These are phyloP conservation scores for Drosophila albomicans DNA, from an alignment of 1,140 invertebrate species.

Conservation along the genomic window DNA sequence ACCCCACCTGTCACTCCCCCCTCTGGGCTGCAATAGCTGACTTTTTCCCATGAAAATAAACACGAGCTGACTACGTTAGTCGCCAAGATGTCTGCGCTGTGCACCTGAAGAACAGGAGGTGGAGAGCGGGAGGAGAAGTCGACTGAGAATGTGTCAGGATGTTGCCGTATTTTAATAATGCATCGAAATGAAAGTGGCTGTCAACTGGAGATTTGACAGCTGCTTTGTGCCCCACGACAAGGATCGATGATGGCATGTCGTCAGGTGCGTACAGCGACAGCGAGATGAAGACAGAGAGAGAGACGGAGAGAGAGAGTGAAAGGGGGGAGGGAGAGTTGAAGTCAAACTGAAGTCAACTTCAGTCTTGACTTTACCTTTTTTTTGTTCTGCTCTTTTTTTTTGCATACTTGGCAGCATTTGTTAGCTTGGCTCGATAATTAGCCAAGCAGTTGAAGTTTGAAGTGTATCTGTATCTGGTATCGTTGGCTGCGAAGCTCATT, in stretches of 20 bases:
- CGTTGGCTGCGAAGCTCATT: conserved; percentile 57
- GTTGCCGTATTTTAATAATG: conserved; percentile 81
- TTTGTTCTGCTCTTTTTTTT: background rate
- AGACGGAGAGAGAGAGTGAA: background rate
- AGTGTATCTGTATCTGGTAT: conserved; percentile 16
- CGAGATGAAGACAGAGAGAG: background rate
- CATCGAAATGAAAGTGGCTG: conserved; percentile 82
- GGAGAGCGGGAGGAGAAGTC: conserved; percentile 3
- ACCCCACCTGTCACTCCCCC: background rate
- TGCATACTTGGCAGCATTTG: conserved; percentile 13
- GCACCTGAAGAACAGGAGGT: conserved; percentile 51
- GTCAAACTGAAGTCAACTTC: conserved; percentile 9
- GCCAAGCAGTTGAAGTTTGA: conserved; percentile 5
- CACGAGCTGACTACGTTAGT: conserved; percentile 71
- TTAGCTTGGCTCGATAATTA: conserved; percentile 29
- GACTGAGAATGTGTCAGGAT: conserved; percentile 67
- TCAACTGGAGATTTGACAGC: conserved; percentile 75
- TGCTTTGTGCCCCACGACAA: conserved; percentile 68
- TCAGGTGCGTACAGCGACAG: conserved; percentile 16
- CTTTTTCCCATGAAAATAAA: conserved; percentile 82
- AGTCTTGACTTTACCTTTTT: background rate
- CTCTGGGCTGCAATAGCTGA: conserved; percentile 35
- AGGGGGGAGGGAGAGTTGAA: too few relatives aligned
- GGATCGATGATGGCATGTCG: conserved; percentile 73
- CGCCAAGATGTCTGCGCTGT: conserved; percentile 77